Conservation (phyloP, 1,140 invertebrate genomes). For the Dufourea novaeangliae region DNA sequence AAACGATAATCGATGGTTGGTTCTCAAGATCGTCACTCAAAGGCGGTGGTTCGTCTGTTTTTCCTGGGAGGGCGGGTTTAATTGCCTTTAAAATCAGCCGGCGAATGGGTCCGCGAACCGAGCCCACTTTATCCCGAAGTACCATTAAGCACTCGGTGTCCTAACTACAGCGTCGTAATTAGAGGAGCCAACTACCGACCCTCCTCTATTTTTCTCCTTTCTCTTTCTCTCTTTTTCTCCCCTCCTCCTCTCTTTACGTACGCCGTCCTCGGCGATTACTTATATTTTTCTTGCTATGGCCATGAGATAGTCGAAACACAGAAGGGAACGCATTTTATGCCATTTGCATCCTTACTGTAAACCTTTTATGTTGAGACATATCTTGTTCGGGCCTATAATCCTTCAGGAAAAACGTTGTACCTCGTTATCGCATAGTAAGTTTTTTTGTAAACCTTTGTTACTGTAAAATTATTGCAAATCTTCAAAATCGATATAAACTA, state of each 20-base stretch:
- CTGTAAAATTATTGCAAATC: too few relatives aligned
- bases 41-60: conserved; percentile 51
- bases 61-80: conserved; percentile 54
- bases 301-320: conserved; percentile 15
- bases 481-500: too few relatives aligned
- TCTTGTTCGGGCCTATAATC: too few relatives aligned
- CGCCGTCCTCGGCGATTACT: not conserved
- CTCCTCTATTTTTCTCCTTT: conserved; percentile 1
- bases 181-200: conserved; percentile 49
- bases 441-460: too few relatives aligned
- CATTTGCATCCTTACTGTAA: too few relatives aligned
- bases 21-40: conserved; percentile 34
- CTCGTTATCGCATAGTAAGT: too few relatives aligned
- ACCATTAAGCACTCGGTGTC: conserved; percentile 65
- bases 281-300: not conserved
- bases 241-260: not conserved
- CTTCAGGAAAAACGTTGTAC: too few relatives aligned
- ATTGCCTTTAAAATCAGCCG: conserved; percentile 66
- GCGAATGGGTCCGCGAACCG: conserved; percentile 59
- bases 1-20: conserved; percentile 5
- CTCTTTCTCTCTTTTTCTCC: not conserved
- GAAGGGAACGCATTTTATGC: not conserved
- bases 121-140: conserved; percentile 62
- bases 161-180: conserved; percentile 65
- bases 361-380: too few relatives aligned